Conservation (phyloP, 1,140 invertebrate species). For the Leptopilina boulardi region DNA sequence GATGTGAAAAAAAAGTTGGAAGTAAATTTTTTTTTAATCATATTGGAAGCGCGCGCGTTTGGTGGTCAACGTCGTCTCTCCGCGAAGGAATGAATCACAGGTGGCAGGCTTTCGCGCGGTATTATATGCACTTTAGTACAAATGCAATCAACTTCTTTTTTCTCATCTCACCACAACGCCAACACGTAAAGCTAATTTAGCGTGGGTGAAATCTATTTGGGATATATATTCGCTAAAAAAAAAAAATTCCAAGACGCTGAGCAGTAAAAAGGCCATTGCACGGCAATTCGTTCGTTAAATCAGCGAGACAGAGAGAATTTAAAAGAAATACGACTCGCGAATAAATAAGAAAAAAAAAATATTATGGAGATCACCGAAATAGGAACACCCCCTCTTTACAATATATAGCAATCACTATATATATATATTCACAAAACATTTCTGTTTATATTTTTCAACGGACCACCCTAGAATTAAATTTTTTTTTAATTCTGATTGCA, state of each 20-base stretch:
- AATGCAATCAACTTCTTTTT: slow-evolving; percentile 17
- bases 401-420: no score
- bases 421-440: background rate
- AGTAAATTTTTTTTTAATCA: slow-evolving; percentile 11
- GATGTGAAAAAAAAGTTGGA: background rate
- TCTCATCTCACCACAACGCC: slow-evolving; percentile 8
- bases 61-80: slow-evolving; percentile 29
- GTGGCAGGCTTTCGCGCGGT: slow-evolving; percentile 36
- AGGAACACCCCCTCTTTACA: background rate
- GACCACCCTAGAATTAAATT: background rate
- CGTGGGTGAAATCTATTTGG: slow-evolving; percentile 19
- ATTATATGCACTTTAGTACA: slow-evolving; percentile 13
- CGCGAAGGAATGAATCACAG: slow-evolving; percentile 42
- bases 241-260: slow-evolving; percentile 9
- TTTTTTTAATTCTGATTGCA: no score
- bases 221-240: background rate
- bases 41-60: background rate
- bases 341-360: slow-evolving; percentile 32
- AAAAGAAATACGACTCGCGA: slow-evolving; percentile 20
- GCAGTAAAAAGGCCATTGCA: slow-evolving; percentile 29
- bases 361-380: slow-evolving; percentile 21
- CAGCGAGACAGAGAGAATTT: slow-evolving; percentile 16
- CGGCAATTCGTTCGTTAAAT: slow-evolving; percentile 30
- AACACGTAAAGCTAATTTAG: slow-evolving; percentile 29
- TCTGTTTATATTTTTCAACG: background rate